Percentiles rank a stretch among this genome's conserved stretches.
phyloP scores from a whole-genome alignment of 2,888 invertebrate genomes.

The Teleiodes luculella region DNA sequence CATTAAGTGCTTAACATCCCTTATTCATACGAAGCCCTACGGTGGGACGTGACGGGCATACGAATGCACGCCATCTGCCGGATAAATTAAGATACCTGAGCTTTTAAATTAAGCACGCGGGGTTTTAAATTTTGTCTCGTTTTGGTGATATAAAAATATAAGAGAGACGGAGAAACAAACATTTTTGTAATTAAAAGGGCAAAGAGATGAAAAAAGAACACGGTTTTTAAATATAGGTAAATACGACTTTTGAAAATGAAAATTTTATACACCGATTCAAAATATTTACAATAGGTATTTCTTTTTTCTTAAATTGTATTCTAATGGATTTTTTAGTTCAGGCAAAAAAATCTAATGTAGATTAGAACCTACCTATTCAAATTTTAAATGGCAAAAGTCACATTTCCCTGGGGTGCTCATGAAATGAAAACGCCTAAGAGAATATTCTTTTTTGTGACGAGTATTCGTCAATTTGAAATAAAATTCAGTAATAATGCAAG shows the following conservation, averaged over 20 bases:
- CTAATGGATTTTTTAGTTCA: no score
- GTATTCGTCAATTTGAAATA: conserved; percentile 21
- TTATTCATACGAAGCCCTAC: neutral
- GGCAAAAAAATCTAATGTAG: no score
- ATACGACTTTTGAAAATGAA: no score
- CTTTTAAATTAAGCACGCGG: neutral
- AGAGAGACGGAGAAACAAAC: no score
- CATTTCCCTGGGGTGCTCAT: neutral
- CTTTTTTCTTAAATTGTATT: no score
- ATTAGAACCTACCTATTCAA: neutral
- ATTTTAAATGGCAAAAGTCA: neutral
- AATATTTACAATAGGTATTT: no score
- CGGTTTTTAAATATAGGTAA: no score
- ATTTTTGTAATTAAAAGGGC: no score
- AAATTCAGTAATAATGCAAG: conserved; percentile 18
- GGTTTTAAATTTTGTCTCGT: neutral
- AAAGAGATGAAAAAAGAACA: no score
- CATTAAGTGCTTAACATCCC: neutral
- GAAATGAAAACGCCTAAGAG: neutral
- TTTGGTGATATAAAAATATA: no score
- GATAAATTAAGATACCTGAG: neutral
- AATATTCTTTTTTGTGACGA: neutral
- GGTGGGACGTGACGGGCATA: neutral
- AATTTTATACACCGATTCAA: no score
- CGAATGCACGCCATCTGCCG: neutral